Evolutionary conservation across 2,797 vertebrate genomes (phyloP), one percentile per base, ranked within the genome.

Genomic region (Jordanella pulchra): DNA sequence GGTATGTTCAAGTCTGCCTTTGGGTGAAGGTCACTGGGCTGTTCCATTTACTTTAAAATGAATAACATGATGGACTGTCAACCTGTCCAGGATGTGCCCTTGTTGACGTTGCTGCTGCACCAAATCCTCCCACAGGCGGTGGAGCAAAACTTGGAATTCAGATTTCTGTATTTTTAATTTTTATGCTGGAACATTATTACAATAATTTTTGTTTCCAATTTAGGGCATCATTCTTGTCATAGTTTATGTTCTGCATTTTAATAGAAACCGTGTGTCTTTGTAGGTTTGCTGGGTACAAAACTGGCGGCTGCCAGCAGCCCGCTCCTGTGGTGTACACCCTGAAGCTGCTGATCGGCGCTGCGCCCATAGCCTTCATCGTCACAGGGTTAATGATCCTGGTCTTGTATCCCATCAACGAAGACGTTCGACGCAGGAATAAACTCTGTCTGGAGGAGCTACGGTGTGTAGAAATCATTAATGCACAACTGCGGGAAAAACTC

Each of bases 281-380:
- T 70, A 99, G 98, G 86, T 97, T 99, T 77, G 93, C 96, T 2
- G 98, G 97, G 4, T 99, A 98, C 35, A 80, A 96, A 84, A 94
- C 96, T 2, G 95, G 95, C 3, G 92, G 93, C 54, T 99, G 98
- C 89, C 93, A 87, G 72, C 97, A 99, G 88, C 90, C 96, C 0
- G 82, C 82, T 1, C 85, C 90, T 1, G 98, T 99, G 60, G 96
- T 96, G 56, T 94, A 96, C 79, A 95, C 95, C 0, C 94, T 99
- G 83, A 97, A 98, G 84, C 91, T 99, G 79, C 95, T 99, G 80
- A 97, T 97, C 0, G 95, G 96, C 1, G 97, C 94, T 0, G 95
- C 96, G 23, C 98, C 98, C 0, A 94, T 97, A 76, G 87, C 93
- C 81, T 97, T 99, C 83, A 97, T 99, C 65, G 79, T 96, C 27